Evolutionary conservation across 2,888 invertebrate species (phyloP).

Genomic region (Phortica okadai): DNA sequence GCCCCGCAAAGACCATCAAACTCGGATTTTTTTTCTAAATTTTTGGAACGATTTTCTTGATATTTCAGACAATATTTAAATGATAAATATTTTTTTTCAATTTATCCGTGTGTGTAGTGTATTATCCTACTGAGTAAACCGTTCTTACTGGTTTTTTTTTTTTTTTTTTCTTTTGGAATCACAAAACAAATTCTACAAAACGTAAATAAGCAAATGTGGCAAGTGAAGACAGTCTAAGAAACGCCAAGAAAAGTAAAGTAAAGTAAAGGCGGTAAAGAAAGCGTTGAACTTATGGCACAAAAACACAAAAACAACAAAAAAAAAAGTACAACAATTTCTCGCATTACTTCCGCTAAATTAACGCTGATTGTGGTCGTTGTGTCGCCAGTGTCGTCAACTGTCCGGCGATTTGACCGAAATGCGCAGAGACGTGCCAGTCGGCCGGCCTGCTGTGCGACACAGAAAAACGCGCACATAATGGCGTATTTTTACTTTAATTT

Average conservation of each 20-base stretch:
- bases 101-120: too few species aligned
- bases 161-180: neutral
- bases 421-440: neutral
- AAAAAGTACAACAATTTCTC: conserved; percentile 63
- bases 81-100: too few species aligned
- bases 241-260: neutral
- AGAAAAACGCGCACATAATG: conserved; percentile 19
- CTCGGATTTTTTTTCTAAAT: too few species aligned
- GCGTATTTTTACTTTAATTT: conserved; percentile 32
- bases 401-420: conserved; percentile 28
- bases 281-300: neutral
- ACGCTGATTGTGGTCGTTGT: conserved; percentile 68
- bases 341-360: conserved; percentile 75
- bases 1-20: too few species aligned
- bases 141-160: neutral
- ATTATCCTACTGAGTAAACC: too few species aligned
- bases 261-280: conserved; percentile 7
- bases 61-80: too few species aligned
- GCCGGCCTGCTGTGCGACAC: conserved; percentile 10
- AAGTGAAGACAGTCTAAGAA: neutral
- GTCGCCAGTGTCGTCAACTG: conserved; percentile 61
- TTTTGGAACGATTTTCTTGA: too few species aligned
- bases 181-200: neutral
- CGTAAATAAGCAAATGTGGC: conserved; percentile 18
- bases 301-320: neutral